phyloP scores from a whole-genome alignment of 2,888 invertebrate genomes.

The Apamea monoglypha region DNA sequence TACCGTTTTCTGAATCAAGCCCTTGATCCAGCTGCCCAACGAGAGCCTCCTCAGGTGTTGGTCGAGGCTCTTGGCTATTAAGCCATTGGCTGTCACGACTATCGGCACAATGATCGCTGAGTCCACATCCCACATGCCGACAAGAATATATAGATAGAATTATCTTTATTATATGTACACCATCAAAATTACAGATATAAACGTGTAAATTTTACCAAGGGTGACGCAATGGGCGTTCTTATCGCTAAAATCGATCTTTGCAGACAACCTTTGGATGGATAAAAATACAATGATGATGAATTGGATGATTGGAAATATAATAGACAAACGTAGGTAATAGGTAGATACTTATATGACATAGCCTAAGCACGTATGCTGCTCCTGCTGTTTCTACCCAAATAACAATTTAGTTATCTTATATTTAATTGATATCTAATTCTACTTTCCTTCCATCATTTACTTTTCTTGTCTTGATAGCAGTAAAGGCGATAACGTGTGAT shows the following conservation, averaged over 20 bases:
- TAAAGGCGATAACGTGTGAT: slow-evolving; percentile 12
- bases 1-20: too few relatives aligned
- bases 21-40: too few relatives aligned
- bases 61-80: too few relatives aligned
- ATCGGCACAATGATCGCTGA: too few relatives aligned
- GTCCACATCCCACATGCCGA: too few relatives aligned
- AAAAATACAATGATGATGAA: neutral
- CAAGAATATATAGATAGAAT: too few relatives aligned
- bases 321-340: neutral
- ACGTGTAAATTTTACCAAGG: neutral
- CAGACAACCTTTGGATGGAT: neutral
- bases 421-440: neutral
- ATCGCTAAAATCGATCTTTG: neutral
- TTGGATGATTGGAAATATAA: neutral
- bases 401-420: neutral
- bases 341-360: neutral
- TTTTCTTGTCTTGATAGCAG: neutral
- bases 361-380: neutral
- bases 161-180: neutral
- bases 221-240: neutral
- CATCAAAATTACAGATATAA: neutral
- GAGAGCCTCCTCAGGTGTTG: too few relatives aligned
- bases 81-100: too few relatives aligned
- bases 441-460: neutral
- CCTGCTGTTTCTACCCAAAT: neutral